A percentile compares a stretch with the other conserved stretches of the same genome.
These are phyloP conservation scores for Syncerus caffer DNA, from an alignment of 2,797 vertebrate species.

Conservation along the genomic window DNA sequence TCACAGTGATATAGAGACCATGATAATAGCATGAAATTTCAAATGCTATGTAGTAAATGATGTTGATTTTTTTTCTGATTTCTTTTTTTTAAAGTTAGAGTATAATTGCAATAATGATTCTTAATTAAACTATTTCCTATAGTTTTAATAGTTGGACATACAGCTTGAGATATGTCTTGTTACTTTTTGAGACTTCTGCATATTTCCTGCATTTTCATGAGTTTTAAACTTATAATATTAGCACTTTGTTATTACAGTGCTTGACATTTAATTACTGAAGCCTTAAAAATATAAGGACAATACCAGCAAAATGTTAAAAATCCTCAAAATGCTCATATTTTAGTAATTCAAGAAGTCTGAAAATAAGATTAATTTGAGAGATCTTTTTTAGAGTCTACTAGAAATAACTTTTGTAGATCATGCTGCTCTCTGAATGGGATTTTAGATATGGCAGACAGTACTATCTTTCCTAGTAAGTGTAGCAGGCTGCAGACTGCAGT, in stretches of 20 bases:
- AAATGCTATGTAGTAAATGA: not conserved
- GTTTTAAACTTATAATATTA: slow-evolving; percentile 13
- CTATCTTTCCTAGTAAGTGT: not conserved
- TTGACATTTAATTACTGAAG: slow-evolving; percentile 12
- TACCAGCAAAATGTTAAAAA: slow-evolving; percentile 6
- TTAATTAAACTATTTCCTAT: not conserved
- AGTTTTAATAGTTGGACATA: not conserved
- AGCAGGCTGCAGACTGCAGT: not conserved
- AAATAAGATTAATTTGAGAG: not conserved
- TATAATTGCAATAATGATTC: not conserved
- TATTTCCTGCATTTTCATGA: not conserved
- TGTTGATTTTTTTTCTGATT: not conserved
- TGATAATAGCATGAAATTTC: not conserved
- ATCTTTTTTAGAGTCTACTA: slow-evolving; percentile 12
- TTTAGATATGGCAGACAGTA: not conserved
- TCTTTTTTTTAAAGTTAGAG: not conserved
- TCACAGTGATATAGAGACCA: not conserved
- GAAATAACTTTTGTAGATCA: not conserved
- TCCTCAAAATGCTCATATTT: slow-evolving; percentile 1
- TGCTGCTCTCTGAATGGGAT: not conserved
- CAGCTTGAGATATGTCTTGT: not conserved
- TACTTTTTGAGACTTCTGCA: not conserved
- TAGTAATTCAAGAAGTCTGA: not conserved
- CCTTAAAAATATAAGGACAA: not conserved
- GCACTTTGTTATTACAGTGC: not conserved